phyloP scores from a whole-genome alignment of 1,140 invertebrate species.

The Trichonephila clavata region DNA sequence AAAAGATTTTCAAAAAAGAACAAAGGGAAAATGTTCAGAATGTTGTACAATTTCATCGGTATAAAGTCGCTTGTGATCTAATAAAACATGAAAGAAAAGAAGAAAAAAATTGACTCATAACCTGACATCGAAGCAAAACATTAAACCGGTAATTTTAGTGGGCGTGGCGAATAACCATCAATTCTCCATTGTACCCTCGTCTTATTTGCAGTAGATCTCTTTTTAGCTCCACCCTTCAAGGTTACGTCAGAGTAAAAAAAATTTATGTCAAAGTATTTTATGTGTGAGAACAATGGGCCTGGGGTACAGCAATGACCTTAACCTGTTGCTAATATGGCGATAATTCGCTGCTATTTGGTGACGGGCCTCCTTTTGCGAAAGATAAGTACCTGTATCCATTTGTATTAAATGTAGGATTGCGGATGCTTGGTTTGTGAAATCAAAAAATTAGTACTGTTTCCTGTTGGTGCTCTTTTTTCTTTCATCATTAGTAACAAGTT shows the following conservation, averaged over 20 bases:
- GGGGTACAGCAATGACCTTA: slow-evolving; percentile 63
- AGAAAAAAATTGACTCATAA: neutral
- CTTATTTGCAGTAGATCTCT: slow-evolving; percentile 49
- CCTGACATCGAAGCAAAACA: slow-evolving; percentile 22
- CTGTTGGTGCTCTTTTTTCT: neutral
- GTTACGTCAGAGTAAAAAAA: slow-evolving; percentile 72
- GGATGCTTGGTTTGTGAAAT: neutral
- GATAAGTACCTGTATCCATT: neutral
- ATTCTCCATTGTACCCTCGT: slow-evolving; percentile 54
- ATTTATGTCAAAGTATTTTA: slow-evolving; percentile 70
- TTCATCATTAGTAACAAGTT: no score
- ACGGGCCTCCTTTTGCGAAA: slow-evolving; percentile 14
- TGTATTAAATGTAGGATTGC: neutral
- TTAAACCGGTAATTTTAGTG: slow-evolving; percentile 61
- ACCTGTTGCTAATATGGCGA: neutral
- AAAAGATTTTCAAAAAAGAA: neutral
- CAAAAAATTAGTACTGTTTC: neutral
- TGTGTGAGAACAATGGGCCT: slow-evolving; percentile 56
- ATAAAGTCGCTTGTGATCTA: neutral
- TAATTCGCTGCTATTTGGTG: slow-evolving; percentile 17
- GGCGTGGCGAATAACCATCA: slow-evolving; percentile 63
- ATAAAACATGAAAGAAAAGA: neutral
- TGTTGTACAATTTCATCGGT: slow-evolving; percentile 8
- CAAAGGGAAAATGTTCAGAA: neutral
- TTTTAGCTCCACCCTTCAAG: slow-evolving; percentile 68